phyloP scores from a whole-genome alignment of 2,888 invertebrate genomes.

The Scaptomyza tumidula region DNA sequence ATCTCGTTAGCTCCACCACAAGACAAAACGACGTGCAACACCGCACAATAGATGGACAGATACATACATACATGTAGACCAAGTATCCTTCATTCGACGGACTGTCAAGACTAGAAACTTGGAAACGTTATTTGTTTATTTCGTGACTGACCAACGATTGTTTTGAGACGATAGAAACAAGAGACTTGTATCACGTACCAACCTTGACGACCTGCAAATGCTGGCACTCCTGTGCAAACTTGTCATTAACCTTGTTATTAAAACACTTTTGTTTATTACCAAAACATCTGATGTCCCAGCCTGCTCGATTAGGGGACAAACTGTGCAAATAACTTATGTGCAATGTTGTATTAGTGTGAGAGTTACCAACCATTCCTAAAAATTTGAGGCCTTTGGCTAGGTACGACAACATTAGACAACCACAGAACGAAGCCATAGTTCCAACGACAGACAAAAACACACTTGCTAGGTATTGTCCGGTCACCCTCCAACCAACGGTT shows the following conservation, averaged over 20 bases:
- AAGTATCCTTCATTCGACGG: constrained; percentile 19
- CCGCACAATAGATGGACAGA: constrained; percentile 16
- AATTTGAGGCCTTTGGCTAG: not conserved
- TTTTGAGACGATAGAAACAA: constrained; percentile 34
- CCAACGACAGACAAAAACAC: constrained; percentile 22
- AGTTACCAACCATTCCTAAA: not conserved
- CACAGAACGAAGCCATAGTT: constrained; percentile 18
- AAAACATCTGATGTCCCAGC: constrained; percentile 81
- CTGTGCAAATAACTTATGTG: constrained; percentile 82
- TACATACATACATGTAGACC: not conserved
- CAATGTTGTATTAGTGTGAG: constrained; percentile 11
- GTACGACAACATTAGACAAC: constrained; percentile 10
- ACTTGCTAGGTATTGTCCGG: not conserved
- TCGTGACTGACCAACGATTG: constrained; percentile 50
- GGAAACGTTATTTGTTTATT: constrained; percentile 50
- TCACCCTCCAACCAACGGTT: not conserved
- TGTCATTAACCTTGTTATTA: constrained; percentile 83
- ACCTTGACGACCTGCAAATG: constrained; percentile 29
- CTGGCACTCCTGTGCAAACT: constrained; percentile 46
- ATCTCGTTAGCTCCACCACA: constrained; percentile 40
- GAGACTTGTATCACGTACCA: constrained; percentile 59
- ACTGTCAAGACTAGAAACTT: constrained; percentile 48
- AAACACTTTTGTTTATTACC: constrained; percentile 80
- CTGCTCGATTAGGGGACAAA: constrained; percentile 46
- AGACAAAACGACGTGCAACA: constrained; percentile 16